Evolutionary conservation across 2,888 invertebrate species (phyloP).

Genomic region (Dinocampus coccinellae): DNA sequence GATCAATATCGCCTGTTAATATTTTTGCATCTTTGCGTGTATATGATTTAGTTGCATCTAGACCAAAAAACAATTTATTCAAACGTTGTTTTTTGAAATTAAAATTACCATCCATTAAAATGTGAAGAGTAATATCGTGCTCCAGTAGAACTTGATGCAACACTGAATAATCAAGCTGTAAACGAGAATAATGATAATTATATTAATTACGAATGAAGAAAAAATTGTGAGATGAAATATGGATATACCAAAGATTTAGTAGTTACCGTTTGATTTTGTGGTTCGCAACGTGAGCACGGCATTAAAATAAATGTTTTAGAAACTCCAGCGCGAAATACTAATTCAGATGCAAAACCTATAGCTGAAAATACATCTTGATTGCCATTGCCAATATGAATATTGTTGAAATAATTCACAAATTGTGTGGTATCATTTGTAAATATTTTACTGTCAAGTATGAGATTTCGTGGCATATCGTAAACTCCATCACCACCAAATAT

Average conservation of each 20-base stretch:
- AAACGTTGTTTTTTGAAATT: slow-evolving; percentile 80
- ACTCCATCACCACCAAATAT: slow-evolving; percentile 86
- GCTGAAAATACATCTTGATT: slow-evolving; percentile 83
- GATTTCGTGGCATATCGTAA: slow-evolving; percentile 79
- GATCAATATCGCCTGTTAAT: slow-evolving; percentile 79
- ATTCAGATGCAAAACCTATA: slow-evolving; percentile 78
- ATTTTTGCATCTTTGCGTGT: slow-evolving; percentile 82
- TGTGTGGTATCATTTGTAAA: slow-evolving; percentile 73
- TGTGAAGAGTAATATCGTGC: slow-evolving; percentile 84
- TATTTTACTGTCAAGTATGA: slow-evolving; percentile 79
- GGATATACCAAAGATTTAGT: too few relatives aligned
- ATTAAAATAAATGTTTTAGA: slow-evolving; percentile 86
- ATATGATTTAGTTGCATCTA: slow-evolving; percentile 83
- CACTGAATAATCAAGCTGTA: slow-evolving; percentile 85
- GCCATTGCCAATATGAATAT: slow-evolving; percentile 77
- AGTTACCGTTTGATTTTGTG: slow-evolving; percentile 77
- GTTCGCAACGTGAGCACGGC: slow-evolving; percentile 83
- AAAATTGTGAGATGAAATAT: too few relatives aligned
- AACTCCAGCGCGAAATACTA: slow-evolving; percentile 86
- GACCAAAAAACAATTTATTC: slow-evolving; percentile 81
- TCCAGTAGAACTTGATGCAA: slow-evolving; percentile 86
- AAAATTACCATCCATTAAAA: slow-evolving; percentile 87
- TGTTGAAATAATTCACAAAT: slow-evolving; percentile 78
- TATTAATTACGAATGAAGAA: too few relatives aligned
- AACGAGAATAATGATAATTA: slow-evolving; percentile 46